Conservation (phyloP, 2,797 vertebrate species). For the Myotis planiceps region DNA sequence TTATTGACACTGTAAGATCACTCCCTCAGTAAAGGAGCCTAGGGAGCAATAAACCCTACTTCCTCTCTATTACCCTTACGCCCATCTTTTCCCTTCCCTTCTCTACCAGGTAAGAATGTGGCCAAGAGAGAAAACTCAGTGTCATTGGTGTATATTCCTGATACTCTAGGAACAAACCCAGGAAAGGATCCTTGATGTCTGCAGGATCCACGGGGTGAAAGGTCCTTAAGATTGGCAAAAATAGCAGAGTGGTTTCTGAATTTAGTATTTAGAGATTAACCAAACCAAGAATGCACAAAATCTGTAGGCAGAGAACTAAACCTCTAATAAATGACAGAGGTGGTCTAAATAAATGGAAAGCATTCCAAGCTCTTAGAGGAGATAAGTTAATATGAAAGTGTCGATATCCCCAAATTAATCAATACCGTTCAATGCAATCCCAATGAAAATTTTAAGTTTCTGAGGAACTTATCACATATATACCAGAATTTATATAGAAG, state of each 20-base stretch:
- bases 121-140: neutral
- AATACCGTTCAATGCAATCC: neutral
- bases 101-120: neutral
- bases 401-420: neutral
- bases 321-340: neutral
- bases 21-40: neutral
- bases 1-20: neutral
- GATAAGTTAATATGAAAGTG: neutral
- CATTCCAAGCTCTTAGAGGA: neutral
- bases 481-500: neutral
- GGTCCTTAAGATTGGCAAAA: neutral
- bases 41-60: neutral
- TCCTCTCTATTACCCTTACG: neutral
- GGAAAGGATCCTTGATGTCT: neutral
- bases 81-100: neutral
- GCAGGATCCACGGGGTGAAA: neutral
- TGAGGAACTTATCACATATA: slow-evolving; percentile 23
- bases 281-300: neutral
- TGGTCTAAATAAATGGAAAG: neutral
- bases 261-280: neutral
- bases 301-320: neutral
- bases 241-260: neutral
- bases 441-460: neutral
- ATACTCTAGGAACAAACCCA: neutral
- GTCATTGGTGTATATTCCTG: neutral